Conservation (phyloP, 1,140 invertebrate species). For the Drosophila auraria region DNA sequence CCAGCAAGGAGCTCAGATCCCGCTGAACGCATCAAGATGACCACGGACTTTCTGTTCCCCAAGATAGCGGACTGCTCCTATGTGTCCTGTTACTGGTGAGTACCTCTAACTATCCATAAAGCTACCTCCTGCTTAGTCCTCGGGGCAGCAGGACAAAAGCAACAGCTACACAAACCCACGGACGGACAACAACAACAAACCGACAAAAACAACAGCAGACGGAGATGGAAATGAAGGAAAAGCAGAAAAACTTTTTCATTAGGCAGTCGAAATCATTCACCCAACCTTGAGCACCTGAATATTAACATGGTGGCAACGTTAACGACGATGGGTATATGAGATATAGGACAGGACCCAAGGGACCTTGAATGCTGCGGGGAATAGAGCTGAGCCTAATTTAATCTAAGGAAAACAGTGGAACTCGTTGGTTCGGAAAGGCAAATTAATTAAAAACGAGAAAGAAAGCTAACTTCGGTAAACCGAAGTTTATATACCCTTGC, state of each 20-base stretch:
- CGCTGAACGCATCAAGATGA: conserved; percentile 62
- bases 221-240: not conserved
- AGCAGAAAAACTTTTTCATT: conserved; percentile 56
- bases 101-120: conserved; percentile 25
- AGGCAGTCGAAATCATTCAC: conserved; percentile 56
- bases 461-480: too few relatives aligned
- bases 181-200: conserved; percentile 12
- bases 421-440: not conserved
- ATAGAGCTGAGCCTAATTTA: conserved; percentile 20
- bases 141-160: conserved; percentile 28
- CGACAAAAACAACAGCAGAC: conserved; percentile 8
- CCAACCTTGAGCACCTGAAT: conserved; percentile 28
- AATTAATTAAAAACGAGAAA: too few relatives aligned
- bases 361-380: not conserved
- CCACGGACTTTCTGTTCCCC: conserved; percentile 86
- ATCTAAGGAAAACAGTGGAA: conserved; percentile 11
- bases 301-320: conserved; percentile 36
- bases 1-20: conserved; percentile 3
- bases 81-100: conserved; percentile 90
- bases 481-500: too few relatives aligned
- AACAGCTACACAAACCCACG: conserved; percentile 35
- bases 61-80: conserved; percentile 89
- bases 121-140: conserved; percentile 8
- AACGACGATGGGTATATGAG: conserved; percentile 18
- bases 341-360: conserved; percentile 14